A percentile compares a stretch with the other conserved stretches of the same genome.
Conservation (phyloP, 1,140 invertebrate species). For the Musca vetustissima region DNA sequence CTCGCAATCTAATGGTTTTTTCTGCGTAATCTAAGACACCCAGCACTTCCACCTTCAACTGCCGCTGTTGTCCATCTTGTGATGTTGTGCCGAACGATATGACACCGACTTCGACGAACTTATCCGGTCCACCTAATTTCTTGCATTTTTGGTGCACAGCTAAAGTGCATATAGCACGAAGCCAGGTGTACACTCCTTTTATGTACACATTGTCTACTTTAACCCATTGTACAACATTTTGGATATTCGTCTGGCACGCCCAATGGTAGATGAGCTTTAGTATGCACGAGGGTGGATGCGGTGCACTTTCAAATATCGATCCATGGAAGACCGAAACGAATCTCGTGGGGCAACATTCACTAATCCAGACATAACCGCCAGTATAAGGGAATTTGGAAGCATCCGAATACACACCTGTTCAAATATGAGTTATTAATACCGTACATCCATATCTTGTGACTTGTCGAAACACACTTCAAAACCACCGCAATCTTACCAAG, state of each 20-base stretch:
- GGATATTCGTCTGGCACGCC: constrained; percentile 84
- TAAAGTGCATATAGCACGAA: constrained; percentile 75
- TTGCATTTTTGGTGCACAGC: constrained; percentile 74
- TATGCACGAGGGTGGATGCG: constrained; percentile 76
- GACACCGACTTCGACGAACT: constrained; percentile 76
- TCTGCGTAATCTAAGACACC: constrained; percentile 76
- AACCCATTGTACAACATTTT: constrained; percentile 85
- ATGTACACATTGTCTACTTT: constrained; percentile 78
- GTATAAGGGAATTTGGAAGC: constrained; percentile 80
- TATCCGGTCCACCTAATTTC: constrained; percentile 68
- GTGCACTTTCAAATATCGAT: constrained; percentile 82
- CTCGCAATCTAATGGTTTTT: constrained; percentile 75
- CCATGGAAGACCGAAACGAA: constrained; percentile 84
- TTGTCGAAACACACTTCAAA: not conserved
- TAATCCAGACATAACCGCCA: constrained; percentile 88
- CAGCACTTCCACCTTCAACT: constrained; percentile 86
- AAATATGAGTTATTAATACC: not conserved
- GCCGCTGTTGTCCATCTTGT: constrained; percentile 76
- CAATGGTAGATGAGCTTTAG: constrained; percentile 87
- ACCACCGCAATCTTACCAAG: constrained; percentile 58
- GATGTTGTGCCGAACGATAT: constrained; percentile 87
- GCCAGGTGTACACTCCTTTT: constrained; percentile 76
- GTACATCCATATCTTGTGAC: no score
- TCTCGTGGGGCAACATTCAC: constrained; percentile 77
- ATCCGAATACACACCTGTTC: constrained; percentile 77